Conservation (phyloP, 2,888 invertebrate species). For the Xanthorhoe designata region DNA sequence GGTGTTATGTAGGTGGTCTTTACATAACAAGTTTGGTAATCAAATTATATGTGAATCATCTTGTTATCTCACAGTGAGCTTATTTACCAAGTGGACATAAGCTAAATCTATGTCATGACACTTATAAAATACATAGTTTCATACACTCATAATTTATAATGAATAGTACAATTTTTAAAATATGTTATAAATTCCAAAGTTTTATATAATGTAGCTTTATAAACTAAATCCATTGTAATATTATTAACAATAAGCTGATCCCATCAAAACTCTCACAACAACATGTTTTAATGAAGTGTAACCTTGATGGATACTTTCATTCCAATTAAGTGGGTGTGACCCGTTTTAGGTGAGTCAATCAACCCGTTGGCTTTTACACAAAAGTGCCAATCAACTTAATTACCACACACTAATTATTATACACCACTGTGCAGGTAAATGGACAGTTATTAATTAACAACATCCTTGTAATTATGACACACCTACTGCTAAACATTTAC, state of each 20-base stretch:
- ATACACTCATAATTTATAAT: not conserved
- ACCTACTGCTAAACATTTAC: not conserved
- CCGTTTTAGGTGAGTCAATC: slow-evolving; percentile 40
- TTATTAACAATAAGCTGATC: slow-evolving; percentile 15
- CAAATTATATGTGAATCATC: slow-evolving; percentile 23
- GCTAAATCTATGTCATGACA: too few species aligned
- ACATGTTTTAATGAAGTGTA: slow-evolving; percentile 36
- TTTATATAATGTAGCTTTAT: slow-evolving; percentile 1
- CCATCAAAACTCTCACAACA: slow-evolving; percentile 30
- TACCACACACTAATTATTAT: slow-evolving; percentile 38
- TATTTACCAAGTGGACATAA: not conserved
- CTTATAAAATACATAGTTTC: too few species aligned
- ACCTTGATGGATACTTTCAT: slow-evolving; percentile 50
- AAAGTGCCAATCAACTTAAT: slow-evolving; percentile 50
- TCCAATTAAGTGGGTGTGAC: slow-evolving; percentile 50
- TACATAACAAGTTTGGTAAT: slow-evolving; percentile 18
- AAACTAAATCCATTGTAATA: slow-evolving; percentile 4
- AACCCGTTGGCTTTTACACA: slow-evolving; percentile 47
- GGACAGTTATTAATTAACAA: slow-evolving; percentile 16
- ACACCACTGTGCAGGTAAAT: slow-evolving; percentile 22
- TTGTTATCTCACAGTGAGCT: not conserved
- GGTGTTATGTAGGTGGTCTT: slow-evolving; percentile 5
- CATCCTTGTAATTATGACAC: slow-evolving; percentile 12
- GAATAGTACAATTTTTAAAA: not conserved
- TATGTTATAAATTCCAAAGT: slow-evolving; percentile 12